phyloP scores from a whole-genome alignment of 2,888 invertebrate species.

The Pyrrhosoma nymphula region DNA sequence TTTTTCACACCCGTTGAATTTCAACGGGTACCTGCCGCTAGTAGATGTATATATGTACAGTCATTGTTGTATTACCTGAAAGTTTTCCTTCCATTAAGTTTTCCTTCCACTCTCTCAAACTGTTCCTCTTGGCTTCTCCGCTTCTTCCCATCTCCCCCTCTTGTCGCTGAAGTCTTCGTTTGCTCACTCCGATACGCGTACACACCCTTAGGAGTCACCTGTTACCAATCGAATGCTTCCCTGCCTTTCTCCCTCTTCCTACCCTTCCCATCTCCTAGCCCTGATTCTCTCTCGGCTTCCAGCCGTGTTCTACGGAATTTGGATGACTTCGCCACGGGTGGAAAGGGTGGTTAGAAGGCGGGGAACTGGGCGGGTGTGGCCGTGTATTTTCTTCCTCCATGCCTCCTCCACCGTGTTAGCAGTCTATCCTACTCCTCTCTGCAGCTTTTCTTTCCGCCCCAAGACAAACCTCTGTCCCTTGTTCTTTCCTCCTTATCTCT shows the following conservation, averaged over 20 bases:
- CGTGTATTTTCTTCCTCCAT: background rate
- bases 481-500: background rate
- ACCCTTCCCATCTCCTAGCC: background rate
- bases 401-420: background rate
- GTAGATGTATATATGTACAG: no score
- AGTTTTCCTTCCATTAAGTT: no score
- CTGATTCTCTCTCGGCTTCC: background rate
- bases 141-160: background rate
- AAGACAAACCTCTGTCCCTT: background rate
- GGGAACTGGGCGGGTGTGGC: background rate
- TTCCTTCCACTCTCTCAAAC: no score
- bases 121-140: no score
- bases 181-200: constrained; percentile 1
- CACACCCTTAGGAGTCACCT: constrained; percentile 37
- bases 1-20: no score
- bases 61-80: no score
- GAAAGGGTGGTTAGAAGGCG: no score
- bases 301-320: background rate
- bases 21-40: no score
- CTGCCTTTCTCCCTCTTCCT: background rate
- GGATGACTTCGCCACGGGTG: background rate
- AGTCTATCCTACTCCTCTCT: background rate
- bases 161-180: background rate
- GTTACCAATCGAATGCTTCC: constrained; percentile 14
- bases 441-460: background rate